Percentiles rank a stretch among this genome's conserved stretches.
Evolutionary conservation across 2,797 vertebrate species (phyloP).

Genomic region (Sciaenops ocellatus): DNA sequence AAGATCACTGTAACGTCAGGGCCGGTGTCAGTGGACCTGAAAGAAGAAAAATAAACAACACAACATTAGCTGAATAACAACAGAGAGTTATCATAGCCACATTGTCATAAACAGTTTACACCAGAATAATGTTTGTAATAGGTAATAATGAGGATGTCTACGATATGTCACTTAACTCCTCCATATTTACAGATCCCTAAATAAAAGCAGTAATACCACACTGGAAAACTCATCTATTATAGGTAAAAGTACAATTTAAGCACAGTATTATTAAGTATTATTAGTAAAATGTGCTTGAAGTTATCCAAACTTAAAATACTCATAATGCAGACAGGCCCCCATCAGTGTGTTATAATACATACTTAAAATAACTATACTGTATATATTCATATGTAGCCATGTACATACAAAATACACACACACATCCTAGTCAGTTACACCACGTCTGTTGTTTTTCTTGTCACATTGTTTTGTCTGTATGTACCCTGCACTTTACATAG

Average conservation of each 20-base stretch:
- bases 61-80: background rate
- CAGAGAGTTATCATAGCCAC: background rate
- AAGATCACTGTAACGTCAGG: background rate
- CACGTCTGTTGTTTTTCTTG: background rate
- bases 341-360: background rate
- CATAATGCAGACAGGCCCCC: background rate
- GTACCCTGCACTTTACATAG: too few species aligned
- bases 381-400: too few species aligned
- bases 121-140: background rate
- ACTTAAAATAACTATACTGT: too few species aligned
- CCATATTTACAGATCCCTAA: background rate
- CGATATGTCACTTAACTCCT: background rate
- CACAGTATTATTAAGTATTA: background rate
- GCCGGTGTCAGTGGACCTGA: constrained; percentile 14
- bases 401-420: too few species aligned
- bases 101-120: too few species aligned
- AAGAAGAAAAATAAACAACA: constrained; percentile 16
- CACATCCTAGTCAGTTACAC: too few species aligned
- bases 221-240: too few species aligned
- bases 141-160: background rate
- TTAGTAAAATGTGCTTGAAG: background rate
- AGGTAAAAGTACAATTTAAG: background rate
- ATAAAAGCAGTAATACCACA: background rate
- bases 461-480: too few species aligned
- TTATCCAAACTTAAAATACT: background rate